phyloP scores from a whole-genome alignment of 53 echinoderm and acorn worm species.

The Stichopus horrens region DNA sequence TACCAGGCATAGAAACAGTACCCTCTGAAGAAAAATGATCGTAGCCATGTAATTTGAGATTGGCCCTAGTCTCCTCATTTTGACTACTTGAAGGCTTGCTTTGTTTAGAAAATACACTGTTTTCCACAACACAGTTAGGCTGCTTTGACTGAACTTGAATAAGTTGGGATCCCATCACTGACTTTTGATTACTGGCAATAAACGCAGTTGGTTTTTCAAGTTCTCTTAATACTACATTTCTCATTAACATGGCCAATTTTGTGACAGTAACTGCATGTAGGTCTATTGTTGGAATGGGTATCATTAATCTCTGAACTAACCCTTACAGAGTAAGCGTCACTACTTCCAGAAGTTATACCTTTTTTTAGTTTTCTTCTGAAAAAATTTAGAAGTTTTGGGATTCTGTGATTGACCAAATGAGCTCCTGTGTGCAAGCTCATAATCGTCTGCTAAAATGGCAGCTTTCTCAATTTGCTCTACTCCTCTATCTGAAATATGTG shows the following conservation, averaged over 20 bases:
- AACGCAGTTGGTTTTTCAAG: conserved; percentile 39
- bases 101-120: background rate
- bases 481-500: conserved; percentile 51
- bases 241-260: background rate
- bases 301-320: conserved; percentile 16
- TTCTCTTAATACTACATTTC: conserved; percentile 18
- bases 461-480: conserved; percentile 46
- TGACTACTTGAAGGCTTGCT: background rate
- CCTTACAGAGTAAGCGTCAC: background rate
- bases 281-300: background rate
- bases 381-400: background rate
- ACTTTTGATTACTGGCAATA: background rate
- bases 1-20: too few species aligned
- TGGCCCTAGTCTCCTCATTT: background rate
- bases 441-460: conserved; percentile 59
- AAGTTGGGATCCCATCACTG: background rate
- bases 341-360: too few species aligned
- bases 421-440: conserved; percentile 55
- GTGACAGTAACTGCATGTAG: conserved; percentile 13
- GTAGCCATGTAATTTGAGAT: too few species aligned
- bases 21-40: too few species aligned
- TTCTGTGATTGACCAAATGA: conserved; percentile 25
- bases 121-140: background rate
- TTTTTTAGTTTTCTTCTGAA: conserved; percentile 28
- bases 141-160: too few species aligned